phyloP scores from a whole-genome alignment of 2,797 vertebrate species.

The Argyrosomus regius region DNA sequence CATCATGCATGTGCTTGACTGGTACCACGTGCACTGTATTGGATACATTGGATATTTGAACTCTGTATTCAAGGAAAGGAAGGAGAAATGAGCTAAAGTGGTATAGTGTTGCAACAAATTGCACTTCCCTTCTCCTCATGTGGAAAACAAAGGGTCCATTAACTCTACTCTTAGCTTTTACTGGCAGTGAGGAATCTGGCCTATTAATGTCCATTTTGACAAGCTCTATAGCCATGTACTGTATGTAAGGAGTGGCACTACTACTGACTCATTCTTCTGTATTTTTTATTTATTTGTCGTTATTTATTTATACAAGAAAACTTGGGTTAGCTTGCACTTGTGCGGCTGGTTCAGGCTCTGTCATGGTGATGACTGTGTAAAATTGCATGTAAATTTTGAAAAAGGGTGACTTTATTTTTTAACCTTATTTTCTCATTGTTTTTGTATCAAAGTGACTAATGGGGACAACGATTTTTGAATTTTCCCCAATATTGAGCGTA shows the following conservation, averaged over 20 bases:
- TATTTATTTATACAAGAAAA: neutral
- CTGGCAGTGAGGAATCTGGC: neutral
- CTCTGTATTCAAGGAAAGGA: neutral
- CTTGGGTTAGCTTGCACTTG: neutral
- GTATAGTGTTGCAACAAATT: neutral
- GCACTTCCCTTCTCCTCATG: neutral
- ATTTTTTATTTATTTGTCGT: neutral
- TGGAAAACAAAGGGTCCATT: slow-evolving; percentile 10
- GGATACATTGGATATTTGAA: neutral
- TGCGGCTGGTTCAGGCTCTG: neutral
- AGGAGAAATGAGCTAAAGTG: neutral
- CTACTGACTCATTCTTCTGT: neutral
- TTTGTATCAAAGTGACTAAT: too few relatives aligned
- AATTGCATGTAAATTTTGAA: neutral
- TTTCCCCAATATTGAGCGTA: too few relatives aligned
- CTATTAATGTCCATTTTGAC: slow-evolving; percentile 18
- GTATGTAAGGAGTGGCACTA: neutral
- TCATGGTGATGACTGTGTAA: slow-evolving; percentile 9
- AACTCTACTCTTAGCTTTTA: neutral
- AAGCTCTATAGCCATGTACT: neutral
- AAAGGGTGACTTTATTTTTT: too few relatives aligned
- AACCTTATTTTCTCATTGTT: too few relatives aligned
- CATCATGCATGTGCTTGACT: slow-evolving; percentile 17
- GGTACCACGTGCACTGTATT: neutral
- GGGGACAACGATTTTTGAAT: too few relatives aligned